Evolutionary conservation across 1,140 invertebrate genomes (phyloP).

Genomic region (Drosophila pachea): DNA sequence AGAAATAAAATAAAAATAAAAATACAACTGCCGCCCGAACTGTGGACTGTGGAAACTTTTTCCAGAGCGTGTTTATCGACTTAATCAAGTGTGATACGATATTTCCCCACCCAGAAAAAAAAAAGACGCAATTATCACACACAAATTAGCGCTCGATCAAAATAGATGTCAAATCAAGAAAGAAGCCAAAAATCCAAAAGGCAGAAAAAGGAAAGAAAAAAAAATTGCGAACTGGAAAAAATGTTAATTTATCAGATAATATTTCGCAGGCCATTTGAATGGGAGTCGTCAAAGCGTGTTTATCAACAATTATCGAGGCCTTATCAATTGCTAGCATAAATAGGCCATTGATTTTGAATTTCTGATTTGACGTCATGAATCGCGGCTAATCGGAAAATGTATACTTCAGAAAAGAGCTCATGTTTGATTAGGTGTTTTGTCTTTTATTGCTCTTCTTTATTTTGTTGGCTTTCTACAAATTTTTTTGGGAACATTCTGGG

Average conservation of each 20-base stretch:
- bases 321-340: conserved; percentile 51
- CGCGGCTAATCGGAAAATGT: conserved; percentile 35
- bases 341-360: conserved; percentile 20
- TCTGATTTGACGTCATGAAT: conserved; percentile 38
- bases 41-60: background rate
- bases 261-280: conserved; percentile 55
- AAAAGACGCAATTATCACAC: conserved; percentile 33
- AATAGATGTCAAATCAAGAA: conserved; percentile 55
- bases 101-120: conserved; percentile 41
- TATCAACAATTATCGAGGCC: conserved; percentile 42
- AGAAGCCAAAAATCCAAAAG: too few species aligned
- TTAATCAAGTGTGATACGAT: conserved; percentile 14
- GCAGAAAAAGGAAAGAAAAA: too few species aligned
- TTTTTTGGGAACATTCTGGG: conserved; percentile 13
- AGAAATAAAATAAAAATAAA: conserved; percentile 8
- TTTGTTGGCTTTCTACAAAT: background rate
- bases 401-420: conserved; percentile 26
- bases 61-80: background rate
- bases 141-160: conserved; percentile 60
- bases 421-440: background rate
- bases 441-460: background rate
- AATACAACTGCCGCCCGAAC: too few species aligned
- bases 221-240: background rate
- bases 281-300: conserved; percentile 12
- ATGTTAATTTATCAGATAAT: conserved; percentile 52